Conservation (phyloP, 2,888 invertebrate species). For the Aproaerema taeniolella region DNA sequence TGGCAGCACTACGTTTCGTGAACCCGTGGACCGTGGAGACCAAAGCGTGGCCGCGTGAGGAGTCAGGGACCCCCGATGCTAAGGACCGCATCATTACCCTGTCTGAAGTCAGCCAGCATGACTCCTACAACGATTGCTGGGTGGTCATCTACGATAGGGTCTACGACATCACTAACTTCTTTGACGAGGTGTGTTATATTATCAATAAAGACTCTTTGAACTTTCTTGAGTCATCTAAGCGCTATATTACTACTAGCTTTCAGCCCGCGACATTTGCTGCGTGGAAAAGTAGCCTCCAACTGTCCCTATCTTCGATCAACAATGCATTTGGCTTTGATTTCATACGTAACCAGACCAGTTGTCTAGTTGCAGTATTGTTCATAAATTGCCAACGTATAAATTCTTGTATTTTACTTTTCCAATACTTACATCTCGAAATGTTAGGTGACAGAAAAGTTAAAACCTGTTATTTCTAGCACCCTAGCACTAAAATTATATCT, state of each 20-base stretch:
- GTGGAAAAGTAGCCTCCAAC: too few relatives aligned
- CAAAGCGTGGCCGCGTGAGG: conserved; percentile 33
- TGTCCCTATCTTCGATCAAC: too few relatives aligned
- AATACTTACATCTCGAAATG: not conserved
- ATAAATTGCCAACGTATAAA: too few relatives aligned
- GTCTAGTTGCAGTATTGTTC: too few relatives aligned
- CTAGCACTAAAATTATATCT: too few relatives aligned
- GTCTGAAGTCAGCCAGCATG: conserved; percentile 87
- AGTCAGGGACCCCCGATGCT: conserved; percentile 49
- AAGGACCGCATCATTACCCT: conserved; percentile 78
- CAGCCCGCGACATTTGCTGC: too few relatives aligned
- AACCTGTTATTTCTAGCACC: too few relatives aligned
- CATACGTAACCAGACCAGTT: too few relatives aligned
- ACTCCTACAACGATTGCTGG: conserved; percentile 87
- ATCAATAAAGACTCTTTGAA: too few relatives aligned
- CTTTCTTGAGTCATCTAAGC: too few relatives aligned
- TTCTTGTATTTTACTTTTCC: not conserved
- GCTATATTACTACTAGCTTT: too few relatives aligned
- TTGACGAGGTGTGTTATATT: conserved; percentile 79
- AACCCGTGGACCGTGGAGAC: conserved; percentile 57
- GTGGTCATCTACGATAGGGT: conserved; percentile 91
- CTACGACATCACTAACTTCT: conserved; percentile 87
- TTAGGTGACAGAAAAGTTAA: not conserved
- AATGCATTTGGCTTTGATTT: too few relatives aligned
- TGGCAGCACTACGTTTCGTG: conserved; percentile 67